phyloP scores from a whole-genome alignment of 2,797 vertebrate genomes.

The Molothrus ater region DNA sequence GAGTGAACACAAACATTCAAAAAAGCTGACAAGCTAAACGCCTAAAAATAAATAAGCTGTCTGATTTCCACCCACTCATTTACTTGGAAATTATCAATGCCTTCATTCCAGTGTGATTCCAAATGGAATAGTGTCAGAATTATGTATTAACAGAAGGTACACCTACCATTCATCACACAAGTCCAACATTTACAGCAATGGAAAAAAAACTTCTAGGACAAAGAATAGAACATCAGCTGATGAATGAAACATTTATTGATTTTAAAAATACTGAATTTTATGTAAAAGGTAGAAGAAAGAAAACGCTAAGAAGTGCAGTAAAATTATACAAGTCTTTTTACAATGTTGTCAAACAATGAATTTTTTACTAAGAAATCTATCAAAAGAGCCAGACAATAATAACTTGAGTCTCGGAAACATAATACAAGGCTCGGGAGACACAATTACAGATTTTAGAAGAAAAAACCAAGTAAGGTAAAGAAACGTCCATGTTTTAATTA shows the following conservation, averaged over 20 bases:
- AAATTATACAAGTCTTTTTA: not conserved
- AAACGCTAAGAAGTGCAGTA: not conserved
- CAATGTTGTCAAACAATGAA: not conserved
- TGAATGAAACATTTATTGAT: not conserved
- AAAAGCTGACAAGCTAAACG: slow-evolving; percentile 34
- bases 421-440: not conserved
- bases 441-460: rapidly evolving
- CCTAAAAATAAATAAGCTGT: slow-evolving; percentile 50
- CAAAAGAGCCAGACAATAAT: not conserved
- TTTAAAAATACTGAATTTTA: not conserved
- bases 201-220: not conserved
- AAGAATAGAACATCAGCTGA: not conserved
- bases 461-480: not conserved
- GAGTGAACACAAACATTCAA: slow-evolving; percentile 50
- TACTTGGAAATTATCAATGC: slow-evolving; percentile 43
- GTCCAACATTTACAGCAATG: not conserved
- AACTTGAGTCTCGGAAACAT: not conserved
- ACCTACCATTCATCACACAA: slow-evolving; percentile 26
- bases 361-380: not conserved
- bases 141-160: not conserved
- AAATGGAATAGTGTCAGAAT: slow-evolving; percentile 11
- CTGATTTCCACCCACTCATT: slow-evolving; percentile 44
- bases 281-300: not conserved
- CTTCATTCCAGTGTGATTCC: slow-evolving; percentile 14
- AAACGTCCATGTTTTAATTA: not conserved